Base-by-base conservation (phyloP, 2,797 vertebrate species). In the Onychomys torridus region DNA sequence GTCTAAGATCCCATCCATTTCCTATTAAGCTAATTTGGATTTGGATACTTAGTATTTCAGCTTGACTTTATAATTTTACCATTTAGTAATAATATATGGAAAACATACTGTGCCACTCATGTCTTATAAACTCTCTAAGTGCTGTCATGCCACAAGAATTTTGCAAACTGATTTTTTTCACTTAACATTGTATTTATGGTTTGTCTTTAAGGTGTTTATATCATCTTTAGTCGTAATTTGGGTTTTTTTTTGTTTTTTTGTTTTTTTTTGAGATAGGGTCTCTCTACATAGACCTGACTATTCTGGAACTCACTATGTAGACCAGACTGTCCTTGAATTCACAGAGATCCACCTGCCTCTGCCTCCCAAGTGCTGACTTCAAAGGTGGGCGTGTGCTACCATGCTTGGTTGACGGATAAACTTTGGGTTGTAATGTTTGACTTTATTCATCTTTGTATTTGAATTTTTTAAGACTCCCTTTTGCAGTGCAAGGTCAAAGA, bases 391-490 rank as follows among this genome's bases (percentile, higher is more conserved):
- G 5, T 84, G 11, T 34, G n/a, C 16, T 29, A 46, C 17, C 29
- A 46, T 3, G 7, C 17, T 23, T 88, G 57, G 23, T 1, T 61
- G 43, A 4, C 61, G 76, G 61, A 85, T 49, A 95, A 67, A 49
- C 27, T 78, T 90, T 89, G 71, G 73, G 91, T 86, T 75, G 71
- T 87, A 95, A 69, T 76, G 90, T 94, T 89, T 93, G 25, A 79
- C 55, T 85, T 84, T 25, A 46, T 81, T 84, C 23, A 52, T 59
- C 43, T 89, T 93, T 55, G 73, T n/a, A 57, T 67, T 49, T 87
- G 29, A 25, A 11, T 71, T 63, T 86, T 91, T 93, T 95, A 23
- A 63, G 21, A 25, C n/a, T 86, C 3, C 34, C 8, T 1, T 88
- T 73, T 90, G 59, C 29, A 90, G 21, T 37, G 46, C 37, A 23